Conservation (phyloP, 37 sponge, comb jelly and placozoan species). For the Spongia lamella region DNA sequence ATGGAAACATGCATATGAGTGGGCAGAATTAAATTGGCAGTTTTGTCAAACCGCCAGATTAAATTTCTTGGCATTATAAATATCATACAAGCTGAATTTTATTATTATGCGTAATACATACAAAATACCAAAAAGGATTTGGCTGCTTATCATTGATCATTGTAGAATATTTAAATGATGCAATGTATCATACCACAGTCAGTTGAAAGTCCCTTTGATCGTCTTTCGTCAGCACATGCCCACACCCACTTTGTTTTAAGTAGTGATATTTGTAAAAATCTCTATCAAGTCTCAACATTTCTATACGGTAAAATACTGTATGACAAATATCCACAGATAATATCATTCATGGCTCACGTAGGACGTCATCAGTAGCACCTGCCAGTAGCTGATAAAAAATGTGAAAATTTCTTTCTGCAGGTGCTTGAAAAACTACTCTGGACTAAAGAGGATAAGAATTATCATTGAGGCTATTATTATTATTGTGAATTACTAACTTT, state of each 20-base stretch:
- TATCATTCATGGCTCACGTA: constrained; percentile 52
- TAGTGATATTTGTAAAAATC: constrained; percentile 46
- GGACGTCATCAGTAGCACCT: constrained; percentile 50
- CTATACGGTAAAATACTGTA: constrained; percentile 20
- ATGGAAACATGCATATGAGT: no score
- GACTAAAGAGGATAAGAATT: constrained; percentile 44
- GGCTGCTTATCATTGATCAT: no score
- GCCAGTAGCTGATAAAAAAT: constrained; percentile 86
- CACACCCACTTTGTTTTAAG: constrained; percentile 59
- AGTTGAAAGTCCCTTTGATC: constrained; percentile 54
- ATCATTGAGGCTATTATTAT: constrained; percentile 3
- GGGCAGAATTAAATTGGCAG: no score
- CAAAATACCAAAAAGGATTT: no score
- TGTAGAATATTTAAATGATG: no score
- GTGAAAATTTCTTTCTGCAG: constrained; percentile 89
- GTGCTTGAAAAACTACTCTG: constrained; percentile 60
- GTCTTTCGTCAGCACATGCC: constrained; percentile 35
- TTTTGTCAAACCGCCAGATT: no score
- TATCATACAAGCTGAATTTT: no score
- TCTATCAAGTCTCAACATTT: constrained; percentile 62
- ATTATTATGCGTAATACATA: no score
- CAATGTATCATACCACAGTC: constrained; percentile 52
- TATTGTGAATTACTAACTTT: constrained; percentile 15
- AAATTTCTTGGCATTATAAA: no score
- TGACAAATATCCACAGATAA: no score